Percentiles rank a stretch among this genome's conserved stretches.
Evolutionary conservation across 2,113 vertebrate species (phyloP).

Genomic region (Campylorhamphus procurvoides): DNA sequence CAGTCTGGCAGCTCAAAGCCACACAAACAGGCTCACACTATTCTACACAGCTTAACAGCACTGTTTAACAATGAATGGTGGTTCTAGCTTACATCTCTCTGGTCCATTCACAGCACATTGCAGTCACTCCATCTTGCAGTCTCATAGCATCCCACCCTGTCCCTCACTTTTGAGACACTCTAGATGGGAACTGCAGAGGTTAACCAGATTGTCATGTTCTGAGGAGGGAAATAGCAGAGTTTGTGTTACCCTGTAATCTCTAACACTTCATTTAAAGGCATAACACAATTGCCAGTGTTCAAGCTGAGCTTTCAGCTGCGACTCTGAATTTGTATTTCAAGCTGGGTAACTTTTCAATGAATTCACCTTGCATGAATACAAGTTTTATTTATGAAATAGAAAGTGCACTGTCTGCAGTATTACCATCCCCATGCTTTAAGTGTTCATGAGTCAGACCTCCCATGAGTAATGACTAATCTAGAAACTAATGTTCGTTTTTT

Average conservation of each 20-base stretch:
- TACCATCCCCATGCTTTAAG: background rate
- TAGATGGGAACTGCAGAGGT: background rate
- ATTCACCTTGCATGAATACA: background rate
- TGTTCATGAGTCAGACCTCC: constrained; percentile 43
- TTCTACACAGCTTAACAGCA: background rate
- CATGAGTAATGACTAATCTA: constrained; percentile 38
- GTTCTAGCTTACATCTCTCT: background rate
- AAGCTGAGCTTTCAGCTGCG: background rate
- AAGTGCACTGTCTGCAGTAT: background rate
- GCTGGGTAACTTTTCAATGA: background rate
- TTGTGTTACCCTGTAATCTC: background rate
- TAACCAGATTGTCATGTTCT: background rate
- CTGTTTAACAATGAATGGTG: background rate
- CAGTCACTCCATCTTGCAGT: background rate
- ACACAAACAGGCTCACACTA: background rate
- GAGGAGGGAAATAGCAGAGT: background rate
- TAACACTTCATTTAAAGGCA: background rate
- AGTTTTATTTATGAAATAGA: background rate
- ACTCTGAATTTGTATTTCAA: background rate
- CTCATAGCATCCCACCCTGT: background rate
- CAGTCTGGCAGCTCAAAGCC: background rate
- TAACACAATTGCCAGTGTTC: background rate
- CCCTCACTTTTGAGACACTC: background rate
- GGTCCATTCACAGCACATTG: background rate
- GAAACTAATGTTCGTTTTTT: background rate